Base-by-base conservation (phyloP, 1,140 invertebrate genomes). In the Schmidtea mediterranea region DNA sequence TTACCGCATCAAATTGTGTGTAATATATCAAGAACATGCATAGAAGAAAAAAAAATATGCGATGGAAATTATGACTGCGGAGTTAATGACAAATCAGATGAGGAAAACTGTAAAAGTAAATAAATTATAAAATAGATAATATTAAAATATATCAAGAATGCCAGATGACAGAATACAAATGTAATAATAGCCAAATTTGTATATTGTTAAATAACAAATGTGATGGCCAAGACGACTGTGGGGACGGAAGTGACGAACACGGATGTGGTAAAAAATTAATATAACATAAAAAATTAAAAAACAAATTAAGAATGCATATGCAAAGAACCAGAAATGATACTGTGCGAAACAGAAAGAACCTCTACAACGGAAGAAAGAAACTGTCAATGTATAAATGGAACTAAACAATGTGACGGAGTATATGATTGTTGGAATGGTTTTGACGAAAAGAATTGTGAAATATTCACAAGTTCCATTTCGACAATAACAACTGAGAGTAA, bases 141-240 rank as follows among this genome's bases (percentile, higher is more conserved):
- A 40, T 16, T 5, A 15, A 5, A 40, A 40, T n/a, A 40, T 15
- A 21, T 16, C n/a, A 16, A 15, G 39, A 16, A 21, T 40, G 39
- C 39, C 3, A 32, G 3, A 6, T 6, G 3, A 10, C 3, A 6
- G 26, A 32, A 32, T 32, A 32, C 10, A 6, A 6, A 10, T 32
- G 26, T 10, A 6, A 3, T 6, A 40, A 40, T n/a, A 40, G n/a
- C 13, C 15, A 21, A 40, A 21, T 8, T 6, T 40, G 39, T 40
- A 21, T 40, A 5, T 8, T 8, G n/a, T 40, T 16, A 16, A 21
- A 16, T 5, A 21, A 15, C 8, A 40, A 15, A 21, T 40, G 39
- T n/a, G 39, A 40, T 40, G 13, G 39, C 13, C 39, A 40, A 5
- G 39, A 40, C n/a, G 39, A 40, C 39, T 40, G 39, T 21, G 39